Conservation (phyloP, 1,140 invertebrate genomes). For the Dendroctonus valens region DNA sequence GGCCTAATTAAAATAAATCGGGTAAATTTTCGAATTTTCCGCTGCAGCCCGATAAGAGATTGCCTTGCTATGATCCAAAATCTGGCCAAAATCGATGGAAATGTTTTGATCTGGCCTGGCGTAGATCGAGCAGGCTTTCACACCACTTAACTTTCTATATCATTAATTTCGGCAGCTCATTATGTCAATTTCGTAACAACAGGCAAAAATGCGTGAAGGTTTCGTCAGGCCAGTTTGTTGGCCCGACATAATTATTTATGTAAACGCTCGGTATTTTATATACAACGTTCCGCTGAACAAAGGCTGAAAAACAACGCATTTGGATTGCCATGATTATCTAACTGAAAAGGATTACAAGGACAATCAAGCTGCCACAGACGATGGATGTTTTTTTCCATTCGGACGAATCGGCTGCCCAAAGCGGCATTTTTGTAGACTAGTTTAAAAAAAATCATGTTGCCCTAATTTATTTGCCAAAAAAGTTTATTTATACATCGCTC, state of each 20-base stretch:
- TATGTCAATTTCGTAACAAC: slow-evolving; percentile 7
- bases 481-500: no score
- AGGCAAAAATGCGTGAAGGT: not conserved
- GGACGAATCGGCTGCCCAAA: no score
- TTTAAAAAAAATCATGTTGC: no score
- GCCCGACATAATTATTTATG: not conserved
- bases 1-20: no score
- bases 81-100: not conserved
- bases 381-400: no score
- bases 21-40: not conserved
- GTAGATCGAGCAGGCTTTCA: slow-evolving; percentile 2
- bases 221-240: not conserved
- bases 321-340: no score
- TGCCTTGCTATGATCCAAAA: not conserved
- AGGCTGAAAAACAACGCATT: not conserved
- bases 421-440: no score
- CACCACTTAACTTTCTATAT: slow-evolving; percentile 8
- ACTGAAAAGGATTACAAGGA: no score
- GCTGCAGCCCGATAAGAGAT: not conserved
- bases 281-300: not conserved
- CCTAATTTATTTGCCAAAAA: no score
- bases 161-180: slow-evolving; percentile 10
- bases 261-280: not conserved
- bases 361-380: no score
- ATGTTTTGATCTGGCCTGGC: not conserved